These are phyloP conservation scores for Fulmarus glacialis DNA, from an alignment of 2,113 vertebrate genomes.

Conservation along the genomic window DNA sequence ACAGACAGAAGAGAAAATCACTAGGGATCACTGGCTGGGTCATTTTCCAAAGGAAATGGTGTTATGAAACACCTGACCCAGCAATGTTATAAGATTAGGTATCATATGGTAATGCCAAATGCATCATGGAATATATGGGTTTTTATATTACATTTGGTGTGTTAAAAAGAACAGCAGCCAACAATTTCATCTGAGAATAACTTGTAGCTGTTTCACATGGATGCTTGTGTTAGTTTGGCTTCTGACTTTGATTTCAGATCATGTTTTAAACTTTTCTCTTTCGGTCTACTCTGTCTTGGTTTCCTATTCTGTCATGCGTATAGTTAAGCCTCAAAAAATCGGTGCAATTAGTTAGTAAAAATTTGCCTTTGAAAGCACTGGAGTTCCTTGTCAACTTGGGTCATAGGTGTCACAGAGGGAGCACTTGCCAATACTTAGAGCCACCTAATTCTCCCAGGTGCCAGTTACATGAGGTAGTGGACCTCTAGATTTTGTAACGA, in stretches of 20 bases:
- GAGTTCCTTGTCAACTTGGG: neutral
- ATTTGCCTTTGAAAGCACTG: neutral
- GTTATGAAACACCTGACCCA: neutral
- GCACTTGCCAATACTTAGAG: neutral
- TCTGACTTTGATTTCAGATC: neutral
- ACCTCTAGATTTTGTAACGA: neutral
- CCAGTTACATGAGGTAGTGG: neutral
- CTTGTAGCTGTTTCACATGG: neutral
- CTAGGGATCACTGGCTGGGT: neutral
- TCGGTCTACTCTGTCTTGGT: neutral
- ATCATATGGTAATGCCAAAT: neutral
- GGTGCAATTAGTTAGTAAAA: neutral
- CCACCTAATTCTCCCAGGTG: neutral
- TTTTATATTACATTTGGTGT: neutral
- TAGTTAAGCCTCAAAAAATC: neutral
- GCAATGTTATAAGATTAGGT: neutral
- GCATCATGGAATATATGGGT: neutral
- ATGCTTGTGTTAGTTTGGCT: neutral
- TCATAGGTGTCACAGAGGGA: neutral
- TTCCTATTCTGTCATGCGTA: neutral
- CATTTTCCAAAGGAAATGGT: slow-evolving; percentile 2
- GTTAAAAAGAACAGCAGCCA: neutral
- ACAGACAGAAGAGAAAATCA: neutral
- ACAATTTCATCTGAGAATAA: neutral
- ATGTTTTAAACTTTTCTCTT: neutral